Base-by-base conservation (phyloP, 1,140 invertebrate species). In the Myzus persicae region DNA sequence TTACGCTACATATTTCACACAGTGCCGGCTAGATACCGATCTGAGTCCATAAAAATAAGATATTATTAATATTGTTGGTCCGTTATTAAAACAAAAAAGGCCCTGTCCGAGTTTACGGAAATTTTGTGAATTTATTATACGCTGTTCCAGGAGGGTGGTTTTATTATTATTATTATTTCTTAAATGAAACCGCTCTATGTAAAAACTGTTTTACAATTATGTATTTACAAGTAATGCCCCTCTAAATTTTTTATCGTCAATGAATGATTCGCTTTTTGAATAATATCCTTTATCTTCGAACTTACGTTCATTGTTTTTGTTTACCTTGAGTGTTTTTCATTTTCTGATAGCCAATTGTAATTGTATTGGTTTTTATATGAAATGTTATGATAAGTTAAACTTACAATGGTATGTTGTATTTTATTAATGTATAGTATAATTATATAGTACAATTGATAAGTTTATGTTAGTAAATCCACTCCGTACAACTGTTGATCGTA, bases 81-180 rank as follows among this genome's bases (percentile, higher is more conserved):
- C 88, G 88, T 89, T 89, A 89, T 89, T 89, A 89, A 89, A 89
- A 89, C 88, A 89, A 54, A 89, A 89, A 89, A 89, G 36, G 48
- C 88, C 88, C 88, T 54, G 88, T 89, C 88, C 46, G 24, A 89
- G 88, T 54, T 36, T 46, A 46, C 59, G 42, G 67, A 82, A 81
- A 91, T 91, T 91, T 82, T 26, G 90, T 91, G 90, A 48, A 91
- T 91, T 91, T 91, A 91, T 91, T 91, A 82, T 91, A 82, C 11
- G 22, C 36, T 44, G 76, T 82, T 89, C 54, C 89, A 26, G 26
- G 59, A 44, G 7, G 36, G 48, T 31, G 6, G 22, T 67, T 90
- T 90, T 88, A 5, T 46, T 87, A 46, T 42, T 88, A 87, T 46
- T 88, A 89, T 48, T 89, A 89, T 89, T 54, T n/a, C 26, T 89